phyloP scores from a whole-genome alignment of 2,888 invertebrate species.

The Hyles lineata region DNA sequence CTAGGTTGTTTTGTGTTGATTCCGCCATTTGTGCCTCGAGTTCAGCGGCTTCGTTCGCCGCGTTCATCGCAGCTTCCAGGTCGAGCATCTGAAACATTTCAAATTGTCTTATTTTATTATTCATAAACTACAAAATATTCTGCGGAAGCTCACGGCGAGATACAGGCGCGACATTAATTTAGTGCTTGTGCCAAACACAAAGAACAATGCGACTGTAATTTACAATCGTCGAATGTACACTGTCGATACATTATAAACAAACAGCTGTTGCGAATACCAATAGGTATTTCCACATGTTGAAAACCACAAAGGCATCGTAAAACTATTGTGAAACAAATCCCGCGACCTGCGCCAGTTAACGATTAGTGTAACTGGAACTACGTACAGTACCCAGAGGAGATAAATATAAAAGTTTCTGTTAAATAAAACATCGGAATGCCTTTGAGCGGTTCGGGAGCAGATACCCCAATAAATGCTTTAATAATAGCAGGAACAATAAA shows the following conservation, averaged over 20 bases:
- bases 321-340: slow-evolving; percentile 48
- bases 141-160: slow-evolving; percentile 22
- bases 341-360: slow-evolving; percentile 22
- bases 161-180: not conserved
- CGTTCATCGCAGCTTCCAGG: slow-evolving; percentile 67
- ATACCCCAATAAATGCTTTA: not conserved
- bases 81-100: slow-evolving; percentile 66
- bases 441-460: not conserved
- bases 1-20: slow-evolving; percentile 60
- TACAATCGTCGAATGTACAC: slow-evolving; percentile 26
- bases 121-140: slow-evolving; percentile 24
- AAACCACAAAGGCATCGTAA: slow-evolving; percentile 51
- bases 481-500: not conserved
- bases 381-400: not conserved
- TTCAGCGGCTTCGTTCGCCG: slow-evolving; percentile 52
- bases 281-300: slow-evolving; percentile 40
- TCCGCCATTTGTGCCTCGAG: slow-evolving; percentile 57
- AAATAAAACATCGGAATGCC: not conserved
- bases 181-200: slow-evolving; percentile 12
- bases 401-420: slow-evolving; percentile 18
- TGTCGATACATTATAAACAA: slow-evolving; percentile 30
- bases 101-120: slow-evolving; percentile 28
- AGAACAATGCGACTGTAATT: slow-evolving; percentile 28
- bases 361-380: slow-evolving; percentile 20
- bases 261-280: slow-evolving; percentile 28